Evolutionary conservation across 2,888 invertebrate species (phyloP), one percentile per base, ranked within the genome.

Genomic region (Electrophaes corylata): DNA sequence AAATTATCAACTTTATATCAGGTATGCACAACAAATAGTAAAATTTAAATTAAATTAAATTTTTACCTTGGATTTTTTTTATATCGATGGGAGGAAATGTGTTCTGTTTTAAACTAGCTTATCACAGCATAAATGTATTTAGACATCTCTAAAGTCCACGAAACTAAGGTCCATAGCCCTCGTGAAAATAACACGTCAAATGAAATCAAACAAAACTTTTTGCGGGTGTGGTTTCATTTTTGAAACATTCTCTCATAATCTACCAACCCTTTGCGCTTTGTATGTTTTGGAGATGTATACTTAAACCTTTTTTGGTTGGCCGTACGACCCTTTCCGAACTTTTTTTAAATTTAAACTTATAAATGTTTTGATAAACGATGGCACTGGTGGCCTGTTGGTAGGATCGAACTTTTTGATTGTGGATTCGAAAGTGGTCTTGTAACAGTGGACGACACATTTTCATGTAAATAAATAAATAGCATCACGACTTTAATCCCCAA

Each of bases 171-270:
- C 35, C 35, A 16, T 41, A 14, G 29, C 10, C 14, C 19, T 40
- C n/a, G 16, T 12, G 19, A 54, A 60, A 64, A 58, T 58, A 57
- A 56, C 59, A 51, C 63, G 59, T 49, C 48, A 39, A 60, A 64
- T 59, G 57, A 66, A 60, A 67, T 57, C 62, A 65, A 57, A 58
- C 54, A 65, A 48, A 58, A 62, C 57, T 63, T 64, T 62, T 57
- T 26, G 56, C 55, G 55, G 54, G 39, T 37, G 44, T 47, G 64
- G 66, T 63, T 65, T 65, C 57, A 64, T 63, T 65, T 62, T 61
- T 61, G 57, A 56, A 65, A 62, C 66, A 63, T 66, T 61, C 57
- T 57, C 61, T 57, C 60, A 55, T 67, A 63, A 64, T 61, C 63
- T 60, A 57, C 47, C 52, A 44, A 26, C 60, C 60, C 60, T 64